Conservation (phyloP, 2,113 vertebrate species). For the Proteles cristata region DNA sequence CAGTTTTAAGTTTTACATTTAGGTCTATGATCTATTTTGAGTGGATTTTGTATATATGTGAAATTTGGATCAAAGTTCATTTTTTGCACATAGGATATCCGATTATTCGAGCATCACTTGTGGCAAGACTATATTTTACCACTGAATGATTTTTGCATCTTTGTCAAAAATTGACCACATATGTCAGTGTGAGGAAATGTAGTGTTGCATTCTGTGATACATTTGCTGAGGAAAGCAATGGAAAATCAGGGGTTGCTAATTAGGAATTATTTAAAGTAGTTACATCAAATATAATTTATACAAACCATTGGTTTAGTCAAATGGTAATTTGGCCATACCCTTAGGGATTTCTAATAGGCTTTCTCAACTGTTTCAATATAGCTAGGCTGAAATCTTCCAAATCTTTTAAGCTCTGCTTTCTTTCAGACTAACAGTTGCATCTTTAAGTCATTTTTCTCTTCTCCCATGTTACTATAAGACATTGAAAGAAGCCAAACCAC, state of each 20-base stretch:
- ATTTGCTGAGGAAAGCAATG: neutral
- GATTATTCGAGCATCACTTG: neutral
- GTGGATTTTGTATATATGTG: neutral
- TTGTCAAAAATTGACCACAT: neutral
- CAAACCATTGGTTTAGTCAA: neutral
- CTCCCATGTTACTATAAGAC: neutral
- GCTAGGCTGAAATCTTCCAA: neutral
- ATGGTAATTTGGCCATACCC: neutral
- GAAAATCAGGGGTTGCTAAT: constrained; percentile 22
- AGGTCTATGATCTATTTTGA: neutral
- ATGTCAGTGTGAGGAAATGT: neutral
- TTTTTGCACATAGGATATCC: neutral
- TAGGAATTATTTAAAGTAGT: constrained; percentile 30
- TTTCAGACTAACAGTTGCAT: neutral
- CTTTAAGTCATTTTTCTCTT: constrained; percentile 12
- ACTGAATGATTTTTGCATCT: neutral
- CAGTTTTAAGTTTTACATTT: neutral
- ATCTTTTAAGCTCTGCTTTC: neutral
- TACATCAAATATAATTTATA: neutral
- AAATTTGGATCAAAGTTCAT: neutral
- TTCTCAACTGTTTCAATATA: neutral
- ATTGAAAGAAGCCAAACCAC: neutral
- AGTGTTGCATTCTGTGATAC: neutral
- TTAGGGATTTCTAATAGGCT: neutral
- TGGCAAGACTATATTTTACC: neutral